phyloP scores from a whole-genome alignment of 2,113 vertebrate species.

The Tupaia tana region DNA sequence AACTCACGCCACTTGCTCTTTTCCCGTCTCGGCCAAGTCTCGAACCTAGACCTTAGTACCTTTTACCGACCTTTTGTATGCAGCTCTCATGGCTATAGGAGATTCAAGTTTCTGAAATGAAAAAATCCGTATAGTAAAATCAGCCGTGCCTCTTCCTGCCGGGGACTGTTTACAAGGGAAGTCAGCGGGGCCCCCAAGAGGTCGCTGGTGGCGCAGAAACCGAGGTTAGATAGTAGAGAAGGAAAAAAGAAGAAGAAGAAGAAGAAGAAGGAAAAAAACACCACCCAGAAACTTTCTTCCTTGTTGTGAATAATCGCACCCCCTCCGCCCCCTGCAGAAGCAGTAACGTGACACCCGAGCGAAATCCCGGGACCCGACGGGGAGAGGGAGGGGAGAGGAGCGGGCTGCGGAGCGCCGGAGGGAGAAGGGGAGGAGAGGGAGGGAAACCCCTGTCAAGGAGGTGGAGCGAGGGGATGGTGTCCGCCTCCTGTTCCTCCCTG shows the following conservation, averaged over 20 bases:
- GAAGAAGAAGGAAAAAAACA: no score
- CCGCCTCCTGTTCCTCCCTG: constrained; percentile 80
- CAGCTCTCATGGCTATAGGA: neutral
- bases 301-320: constrained; percentile 4
- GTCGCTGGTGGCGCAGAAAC: constrained; percentile 81
- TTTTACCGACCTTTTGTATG: neutral
- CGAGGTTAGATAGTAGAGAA: constrained; percentile 20
- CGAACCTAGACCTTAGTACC: neutral
- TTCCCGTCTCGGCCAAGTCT: neutral
- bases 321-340: constrained; percentile 43
- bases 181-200: constrained; percentile 75
- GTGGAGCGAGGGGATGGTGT: constrained; percentile 79
- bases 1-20: neutral
- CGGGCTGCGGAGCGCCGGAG: constrained; percentile 63
- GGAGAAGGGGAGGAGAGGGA: constrained; percentile 64
- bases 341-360: constrained; percentile 77
- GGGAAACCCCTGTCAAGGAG: constrained; percentile 76
- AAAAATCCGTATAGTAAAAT: neutral
- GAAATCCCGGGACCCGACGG: constrained; percentile 18
- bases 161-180: constrained; percentile 48
- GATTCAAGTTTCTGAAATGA: constrained; percentile 29
- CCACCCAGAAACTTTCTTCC: constrained; percentile 79
- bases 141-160: neutral
- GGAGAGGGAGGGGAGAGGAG: constrained; percentile 73
- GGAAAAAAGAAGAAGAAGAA: neutral